Percentiles rank a stretch among this genome's conserved stretches.
phyloP scores from a whole-genome alignment of 2,113 vertebrate species.

The Lophochroa leadbeateri region DNA sequence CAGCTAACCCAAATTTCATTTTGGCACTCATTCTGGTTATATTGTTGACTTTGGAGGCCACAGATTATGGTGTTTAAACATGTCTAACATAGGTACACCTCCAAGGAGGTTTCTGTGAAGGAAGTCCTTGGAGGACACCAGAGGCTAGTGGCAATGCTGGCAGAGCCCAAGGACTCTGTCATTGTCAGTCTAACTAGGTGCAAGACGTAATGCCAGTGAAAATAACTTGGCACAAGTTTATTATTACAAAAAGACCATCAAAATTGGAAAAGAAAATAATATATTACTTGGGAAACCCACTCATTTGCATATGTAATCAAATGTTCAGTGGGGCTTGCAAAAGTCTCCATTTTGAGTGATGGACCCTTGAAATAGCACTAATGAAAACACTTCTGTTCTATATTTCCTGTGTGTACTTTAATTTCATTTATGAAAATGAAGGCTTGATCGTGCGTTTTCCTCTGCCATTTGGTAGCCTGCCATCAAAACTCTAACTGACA shows the following conservation, averaged over 20 bases:
- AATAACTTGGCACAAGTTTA: neutral
- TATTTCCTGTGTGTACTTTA: slow-evolving; percentile 30
- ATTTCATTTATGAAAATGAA: slow-evolving; percentile 64
- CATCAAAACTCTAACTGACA: slow-evolving; percentile 74
- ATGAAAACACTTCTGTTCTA: slow-evolving; percentile 32
- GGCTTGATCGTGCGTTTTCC: slow-evolving; percentile 59
- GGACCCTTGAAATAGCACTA: neutral
- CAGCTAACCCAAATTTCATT: neutral
- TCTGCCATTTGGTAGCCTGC: slow-evolving; percentile 73
- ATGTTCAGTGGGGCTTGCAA: neutral
- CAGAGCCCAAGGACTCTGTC: neutral
- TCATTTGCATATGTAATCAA: neutral
- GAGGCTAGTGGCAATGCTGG: neutral
- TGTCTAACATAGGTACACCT: neutral
- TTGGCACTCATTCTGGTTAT: neutral
- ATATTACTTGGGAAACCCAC: neutral
- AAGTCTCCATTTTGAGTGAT: neutral
- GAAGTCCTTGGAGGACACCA: neutral
- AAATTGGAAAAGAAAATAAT: neutral
- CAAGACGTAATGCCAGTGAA: neutral
- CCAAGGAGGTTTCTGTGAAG: neutral
- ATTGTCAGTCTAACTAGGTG: neutral
- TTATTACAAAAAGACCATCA: neutral
- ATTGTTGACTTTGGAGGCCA: neutral
- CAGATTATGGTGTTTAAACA: neutral